Evolutionary conservation across 2,113 vertebrate species (phyloP).

Genomic region (Mus spicilegus): DNA sequence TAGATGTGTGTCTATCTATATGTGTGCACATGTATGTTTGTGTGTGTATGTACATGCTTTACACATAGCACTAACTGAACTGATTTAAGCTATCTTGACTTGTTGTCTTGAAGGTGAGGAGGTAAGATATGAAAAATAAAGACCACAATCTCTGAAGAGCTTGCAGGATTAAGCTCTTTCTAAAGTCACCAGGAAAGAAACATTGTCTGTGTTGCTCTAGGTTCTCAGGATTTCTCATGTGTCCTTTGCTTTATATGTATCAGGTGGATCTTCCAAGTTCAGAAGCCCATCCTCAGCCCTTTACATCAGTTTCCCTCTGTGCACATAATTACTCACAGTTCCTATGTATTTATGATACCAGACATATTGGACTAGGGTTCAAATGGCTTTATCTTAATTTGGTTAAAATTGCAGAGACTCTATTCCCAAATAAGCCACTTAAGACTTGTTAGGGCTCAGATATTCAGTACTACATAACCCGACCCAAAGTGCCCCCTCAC

Average conservation of each 20-base stretch:
- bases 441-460: not conserved
- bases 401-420: not conserved
- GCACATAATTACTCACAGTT: not conserved
- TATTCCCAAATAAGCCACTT: not conserved
- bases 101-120: not conserved
- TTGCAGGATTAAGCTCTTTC: not conserved
- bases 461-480: not conserved
- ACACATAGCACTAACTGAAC: not conserved
- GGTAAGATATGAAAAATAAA: not conserved
- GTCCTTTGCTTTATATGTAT: not conserved
- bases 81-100: not conserved
- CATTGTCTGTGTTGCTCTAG: no score
- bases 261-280: not conserved
- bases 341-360: not conserved
- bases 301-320: not conserved
- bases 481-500: not conserved
- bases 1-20: no score
- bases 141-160: not conserved
- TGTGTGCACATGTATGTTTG: not conserved
- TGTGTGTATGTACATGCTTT: not conserved
- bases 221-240: not conserved
- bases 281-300: not conserved
- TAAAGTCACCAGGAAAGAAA: not conserved
- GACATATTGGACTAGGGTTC: not conserved
- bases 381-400: slow-evolving; percentile 3